Evolutionary conservation across 2,113 vertebrate species (phyloP).

Genomic region (Ciconia stormi): DNA sequence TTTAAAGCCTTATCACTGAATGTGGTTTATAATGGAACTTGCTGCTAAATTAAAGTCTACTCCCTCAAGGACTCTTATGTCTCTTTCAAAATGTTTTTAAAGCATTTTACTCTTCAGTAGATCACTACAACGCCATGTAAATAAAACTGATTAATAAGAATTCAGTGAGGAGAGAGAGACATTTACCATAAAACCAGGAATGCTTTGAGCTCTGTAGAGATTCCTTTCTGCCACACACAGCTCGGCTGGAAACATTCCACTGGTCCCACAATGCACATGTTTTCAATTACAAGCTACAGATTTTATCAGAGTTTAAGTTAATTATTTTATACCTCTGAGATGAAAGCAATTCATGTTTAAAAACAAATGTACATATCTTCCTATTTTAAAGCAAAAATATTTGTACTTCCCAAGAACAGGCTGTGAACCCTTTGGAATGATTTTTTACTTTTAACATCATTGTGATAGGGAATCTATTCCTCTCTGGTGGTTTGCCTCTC

Average conservation of each 20-base stretch:
- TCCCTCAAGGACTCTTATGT: constrained; percentile 54
- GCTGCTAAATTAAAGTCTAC: constrained; percentile 67
- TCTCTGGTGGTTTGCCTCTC: constrained; percentile 24
- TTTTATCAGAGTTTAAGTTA: constrained; percentile 67
- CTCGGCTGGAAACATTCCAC: constrained; percentile 57
- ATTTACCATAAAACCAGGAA: constrained; percentile 71
- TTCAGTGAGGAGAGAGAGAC: constrained; percentile 66
- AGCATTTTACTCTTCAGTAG: constrained; percentile 52
- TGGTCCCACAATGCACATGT: constrained; percentile 59
- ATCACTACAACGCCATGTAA: constrained; percentile 67
- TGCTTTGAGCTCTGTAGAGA: constrained; percentile 70
- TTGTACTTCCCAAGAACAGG: constrained; percentile 10
- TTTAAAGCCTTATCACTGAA: constrained; percentile 44
- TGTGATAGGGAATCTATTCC: neutral
- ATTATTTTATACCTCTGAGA: constrained; percentile 64
- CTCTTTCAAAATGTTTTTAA: constrained; percentile 65
- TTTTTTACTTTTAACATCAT: constrained; percentile 23
- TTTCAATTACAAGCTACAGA: constrained; percentile 70
- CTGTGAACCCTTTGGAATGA: neutral
- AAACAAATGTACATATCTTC: constrained; percentile 38
- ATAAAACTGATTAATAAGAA: constrained; percentile 76
- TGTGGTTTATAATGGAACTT: constrained; percentile 58
- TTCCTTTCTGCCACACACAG: constrained; percentile 75
- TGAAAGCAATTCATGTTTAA: constrained; percentile 61
- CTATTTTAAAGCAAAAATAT: constrained; percentile 30